Conservation (phyloP, 1,140 invertebrate species). For the Schlechtendalia chinensis region DNA sequence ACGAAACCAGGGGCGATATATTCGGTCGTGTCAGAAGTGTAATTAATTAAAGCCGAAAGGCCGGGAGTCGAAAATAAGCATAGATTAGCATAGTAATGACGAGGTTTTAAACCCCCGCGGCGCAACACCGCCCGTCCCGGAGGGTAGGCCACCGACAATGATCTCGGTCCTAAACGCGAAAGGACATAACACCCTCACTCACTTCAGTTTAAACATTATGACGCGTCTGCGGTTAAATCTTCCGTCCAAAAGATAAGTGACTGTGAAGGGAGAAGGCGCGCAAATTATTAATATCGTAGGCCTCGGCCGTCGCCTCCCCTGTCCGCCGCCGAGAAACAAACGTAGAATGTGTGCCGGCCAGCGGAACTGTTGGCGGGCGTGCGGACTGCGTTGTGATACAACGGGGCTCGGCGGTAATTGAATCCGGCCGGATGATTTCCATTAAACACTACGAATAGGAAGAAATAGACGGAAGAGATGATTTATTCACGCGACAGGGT, state of each 20-base stretch:
- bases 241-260: slow-evolving; percentile 43
- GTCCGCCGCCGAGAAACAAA: neutral
- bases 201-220: slow-evolving; percentile 38
- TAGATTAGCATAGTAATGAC: slow-evolving; percentile 47
- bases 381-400: no score
- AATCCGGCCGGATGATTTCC: slow-evolving; percentile 13
- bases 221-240: slow-evolving; percentile 37
- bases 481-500: neutral
- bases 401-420: neutral
- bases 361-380: neutral
- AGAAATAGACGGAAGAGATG: neutral
- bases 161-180: slow-evolving; percentile 39
- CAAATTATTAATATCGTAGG: slow-evolving; percentile 7
- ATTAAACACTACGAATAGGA: neutral
- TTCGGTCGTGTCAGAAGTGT: slow-evolving; percentile 33
- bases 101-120: slow-evolving; percentile 30
- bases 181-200: slow-evolving; percentile 42
- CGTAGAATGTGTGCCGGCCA: neutral
- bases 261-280: slow-evolving; percentile 8
- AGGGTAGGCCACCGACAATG: neutral
- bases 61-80: slow-evolving; percentile 47
- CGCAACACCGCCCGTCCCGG: no score
- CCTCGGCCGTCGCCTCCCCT: no score
- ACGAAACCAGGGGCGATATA: neutral
- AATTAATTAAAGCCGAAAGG: slow-evolving; percentile 43